phyloP scores from a whole-genome alignment of 2,888 invertebrate species.

The Drosophila rellima region DNA sequence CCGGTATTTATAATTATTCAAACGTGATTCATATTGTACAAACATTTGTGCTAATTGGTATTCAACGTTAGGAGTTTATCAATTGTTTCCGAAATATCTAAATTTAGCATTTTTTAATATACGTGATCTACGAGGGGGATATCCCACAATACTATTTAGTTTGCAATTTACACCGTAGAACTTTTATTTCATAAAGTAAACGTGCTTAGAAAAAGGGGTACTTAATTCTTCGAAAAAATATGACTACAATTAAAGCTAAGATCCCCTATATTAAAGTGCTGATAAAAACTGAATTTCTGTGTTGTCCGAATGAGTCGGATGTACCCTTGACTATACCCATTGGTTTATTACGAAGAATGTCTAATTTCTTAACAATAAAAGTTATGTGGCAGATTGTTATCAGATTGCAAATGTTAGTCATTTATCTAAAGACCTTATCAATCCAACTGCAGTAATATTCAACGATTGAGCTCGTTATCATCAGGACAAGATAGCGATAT shows the following conservation, averaged over 20 bases:
- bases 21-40: constrained; percentile 41
- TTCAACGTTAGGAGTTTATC: neutral
- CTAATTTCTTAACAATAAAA: neutral
- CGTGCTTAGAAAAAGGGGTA: neutral
- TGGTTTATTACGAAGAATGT: neutral
- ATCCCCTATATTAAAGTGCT: neutral
- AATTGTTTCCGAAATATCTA: constrained; percentile 5
- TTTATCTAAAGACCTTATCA: constrained; percentile 25
- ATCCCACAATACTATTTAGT: neutral
- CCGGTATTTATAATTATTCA: constrained; percentile 22
- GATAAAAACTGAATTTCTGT: neutral
- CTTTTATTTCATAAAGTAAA: neutral
- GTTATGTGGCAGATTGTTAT: constrained; percentile 11
- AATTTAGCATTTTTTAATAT: constrained; percentile 1
- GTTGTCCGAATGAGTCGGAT: neutral
- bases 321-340: neutral
- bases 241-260: neutral
- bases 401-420: constrained; percentile 22
- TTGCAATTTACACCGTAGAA: neutral
- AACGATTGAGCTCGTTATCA: constrained; percentile 39
- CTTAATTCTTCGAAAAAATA: neutral
- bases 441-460: neutral
- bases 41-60: constrained; percentile 26
- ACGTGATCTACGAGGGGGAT: neutral
- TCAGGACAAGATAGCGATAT: constrained; percentile 19